Evolutionary conservation across 1,140 invertebrate genomes (phyloP), one percentile per base, ranked within the genome.

Genomic region (Amyelois transitella): DNA sequence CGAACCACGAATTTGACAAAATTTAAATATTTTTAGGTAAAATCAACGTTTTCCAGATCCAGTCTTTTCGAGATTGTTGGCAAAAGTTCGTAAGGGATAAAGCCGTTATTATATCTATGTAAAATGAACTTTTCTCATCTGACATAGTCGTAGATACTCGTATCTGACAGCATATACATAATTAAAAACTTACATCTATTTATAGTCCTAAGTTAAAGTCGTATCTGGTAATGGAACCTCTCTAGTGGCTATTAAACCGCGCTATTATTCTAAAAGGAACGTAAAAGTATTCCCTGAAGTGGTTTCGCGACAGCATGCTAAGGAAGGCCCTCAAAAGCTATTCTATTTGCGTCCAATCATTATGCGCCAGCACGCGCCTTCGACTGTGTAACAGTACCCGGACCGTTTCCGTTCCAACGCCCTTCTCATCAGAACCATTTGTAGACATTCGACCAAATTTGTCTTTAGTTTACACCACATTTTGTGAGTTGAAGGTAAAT

Each of bases 311-410:
- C 73, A 76, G 64, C 63, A 61, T 69, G 72, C 67, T 65, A 70
- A 68, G 65, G 64, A 72, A 75, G 67, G 62, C 64, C 60, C 60
- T 75, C 66, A 72, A 69, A 73, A 69, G 72, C 65, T 65, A 68
- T 75, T 77, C 77, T 82, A 81, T 83, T 81, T 79, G 69, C 66
- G 72, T 77, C 62, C 69, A 58, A 80, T 81, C 77, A 81, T 86
- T 86, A 86, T 86, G 82, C 82, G 65, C 53, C 63, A 60, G 61
- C 82, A 86, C 80, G 82, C 80, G 70, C 69, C 74, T 82, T 66
- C 75, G 74, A 81, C 78, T 79, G 75, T 82, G 73, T 77, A 81
- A 77, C 79, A 80, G 76, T 81, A 81, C 73, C 72, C 66, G 53
- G 67, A 60, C 64, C 59, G 61, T 66, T 65, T 61, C 58, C 62